A percentile compares a stretch with the other conserved stretches of the same genome.
These are phyloP conservation scores for Botrylloides violaceus DNA, from an alignment of 23 tunicate genomes.

Conservation along the genomic window DNA sequence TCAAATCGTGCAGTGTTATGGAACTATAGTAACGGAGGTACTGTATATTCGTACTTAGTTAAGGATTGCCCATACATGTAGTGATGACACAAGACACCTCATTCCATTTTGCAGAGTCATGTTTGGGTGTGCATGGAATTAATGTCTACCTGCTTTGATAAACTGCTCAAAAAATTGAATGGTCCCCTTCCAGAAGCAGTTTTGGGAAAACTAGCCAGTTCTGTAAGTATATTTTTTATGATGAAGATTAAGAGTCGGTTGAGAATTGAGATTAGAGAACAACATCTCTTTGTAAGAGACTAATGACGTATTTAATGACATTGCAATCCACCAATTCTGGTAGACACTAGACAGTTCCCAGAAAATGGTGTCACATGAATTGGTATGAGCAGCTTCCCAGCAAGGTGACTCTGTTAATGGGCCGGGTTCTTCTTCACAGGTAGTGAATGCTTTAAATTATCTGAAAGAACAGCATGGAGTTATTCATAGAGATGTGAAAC, in stretches of 20 bases:
- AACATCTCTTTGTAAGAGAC: too few species aligned
- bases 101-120: slow-evolving; percentile 28
- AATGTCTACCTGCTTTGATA: slow-evolving; percentile 94
- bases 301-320: too few species aligned
- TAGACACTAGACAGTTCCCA: too few species aligned
- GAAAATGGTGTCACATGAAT: too few species aligned
- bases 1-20: slow-evolving; percentile 73
- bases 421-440: slow-evolving; percentile 22
- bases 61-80: not conserved
- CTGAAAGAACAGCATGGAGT: slow-evolving; percentile 85
- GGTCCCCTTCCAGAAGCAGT: slow-evolving; percentile 77
- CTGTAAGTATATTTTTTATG: slow-evolving; percentile 69
- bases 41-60: not conserved
- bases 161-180: slow-evolving; percentile 50
- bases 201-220: slow-evolving; percentile 69
- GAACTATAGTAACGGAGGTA: slow-evolving; percentile 64
- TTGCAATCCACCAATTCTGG: too few species aligned
- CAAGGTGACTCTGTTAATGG: not conserved
- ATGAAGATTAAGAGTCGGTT: too few species aligned
- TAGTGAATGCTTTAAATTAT: slow-evolving; percentile 78
- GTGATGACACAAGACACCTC: not conserved
- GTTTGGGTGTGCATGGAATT: slow-evolving; percentile 99
- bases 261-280: too few species aligned
- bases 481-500: slow-evolving; percentile 93
- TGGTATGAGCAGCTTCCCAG: too few species aligned